phyloP scores from a whole-genome alignment of 2,797 vertebrate genomes.

The Danionella dracula region DNA sequence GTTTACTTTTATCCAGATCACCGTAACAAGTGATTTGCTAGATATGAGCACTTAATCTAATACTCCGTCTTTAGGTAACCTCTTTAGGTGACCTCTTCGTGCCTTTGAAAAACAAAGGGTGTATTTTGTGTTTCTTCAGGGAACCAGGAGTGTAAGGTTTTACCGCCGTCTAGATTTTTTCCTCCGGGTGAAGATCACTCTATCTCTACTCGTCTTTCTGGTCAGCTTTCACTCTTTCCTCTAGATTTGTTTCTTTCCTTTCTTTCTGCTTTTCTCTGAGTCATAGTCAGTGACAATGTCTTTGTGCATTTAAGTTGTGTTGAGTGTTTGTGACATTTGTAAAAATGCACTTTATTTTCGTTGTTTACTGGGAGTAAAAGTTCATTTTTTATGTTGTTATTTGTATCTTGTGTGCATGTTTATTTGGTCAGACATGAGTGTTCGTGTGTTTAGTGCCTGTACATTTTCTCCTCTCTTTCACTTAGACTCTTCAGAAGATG shows the following conservation, averaged over 20 bases:
- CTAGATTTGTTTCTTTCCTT: slow-evolving; percentile 2
- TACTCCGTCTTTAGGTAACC: no score
- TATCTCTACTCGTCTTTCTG: slow-evolving; percentile 80
- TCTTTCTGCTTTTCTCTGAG: not conserved
- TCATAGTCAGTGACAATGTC: not conserved
- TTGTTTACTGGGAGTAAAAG: not conserved
- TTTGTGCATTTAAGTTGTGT: not conserved
- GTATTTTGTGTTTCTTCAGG: slow-evolving; percentile 81
- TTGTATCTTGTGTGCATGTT: not conserved
- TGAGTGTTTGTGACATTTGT: not conserved
- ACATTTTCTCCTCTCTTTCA: slow-evolving; percentile 54
- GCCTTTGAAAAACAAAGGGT: not conserved
- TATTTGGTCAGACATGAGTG: not conserved
- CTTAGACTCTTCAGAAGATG: slow-evolving; percentile 70
- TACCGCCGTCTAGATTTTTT: slow-evolving; percentile 71
- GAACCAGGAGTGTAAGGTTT: slow-evolving; percentile 76
- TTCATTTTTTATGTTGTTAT: not conserved
- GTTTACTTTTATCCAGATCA: no score
- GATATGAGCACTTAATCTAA: no score
- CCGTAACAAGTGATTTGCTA: no score
- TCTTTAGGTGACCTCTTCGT: no score
- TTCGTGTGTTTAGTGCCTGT: not conserved
- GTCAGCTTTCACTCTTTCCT: slow-evolving; percentile 65
- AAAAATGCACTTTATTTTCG: not conserved
- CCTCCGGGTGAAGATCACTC: slow-evolving; percentile 79